Evolutionary conservation across 2,888 invertebrate genomes (phyloP), one percentile per base, ranked within the genome.

Genomic region (Lepidocyrtoides sp.): DNA sequence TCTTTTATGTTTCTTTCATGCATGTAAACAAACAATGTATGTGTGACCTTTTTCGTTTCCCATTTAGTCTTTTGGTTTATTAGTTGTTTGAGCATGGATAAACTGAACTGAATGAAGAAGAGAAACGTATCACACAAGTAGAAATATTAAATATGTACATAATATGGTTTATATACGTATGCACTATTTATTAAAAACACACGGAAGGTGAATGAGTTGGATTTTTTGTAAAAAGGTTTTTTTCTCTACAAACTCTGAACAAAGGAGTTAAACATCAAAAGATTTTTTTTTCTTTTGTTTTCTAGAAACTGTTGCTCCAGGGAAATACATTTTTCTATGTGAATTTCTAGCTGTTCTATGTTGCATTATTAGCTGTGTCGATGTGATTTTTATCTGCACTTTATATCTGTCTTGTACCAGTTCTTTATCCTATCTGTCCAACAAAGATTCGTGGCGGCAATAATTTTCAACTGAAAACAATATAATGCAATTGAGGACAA

Each of bases 291-390:
- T 29, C 51, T 77, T 48, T 77, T 72, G 44, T 77, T 77, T 51
- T 51, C 48, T 26, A 51, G 77, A 77, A 77, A 77, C 48, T 77
- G 51, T 77, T 77, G 77, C 77, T 77, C 77, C 48, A 77, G 77
- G 77, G 48, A 51, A 72, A 72, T 72, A 72, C 72, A 17, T 72
- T 41, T 29, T 63, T 17, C 10, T 69, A 10, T 72, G 72, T 72
- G 48, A 77, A 51, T 51, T 77, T n/a, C n/a, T n/a, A n/a, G n/a
- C n/a, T n/a, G n/a, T n/a, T n/a, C n/a, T n/a, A n/a, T n/a, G n/a
- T n/a, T n/a, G n/a, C n/a, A n/a, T n/a, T n/a, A n/a, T n/a, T n/a
- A n/a, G n/a, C n/a, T n/a, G 48, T 77, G 29, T 29, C 20, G 77
- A 23, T 29, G 29, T 51, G 77, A 26, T 48, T 77, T 51, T 77